Conservation (phyloP, 2,797 vertebrate species). For the Chaetodon trifasciatus region DNA sequence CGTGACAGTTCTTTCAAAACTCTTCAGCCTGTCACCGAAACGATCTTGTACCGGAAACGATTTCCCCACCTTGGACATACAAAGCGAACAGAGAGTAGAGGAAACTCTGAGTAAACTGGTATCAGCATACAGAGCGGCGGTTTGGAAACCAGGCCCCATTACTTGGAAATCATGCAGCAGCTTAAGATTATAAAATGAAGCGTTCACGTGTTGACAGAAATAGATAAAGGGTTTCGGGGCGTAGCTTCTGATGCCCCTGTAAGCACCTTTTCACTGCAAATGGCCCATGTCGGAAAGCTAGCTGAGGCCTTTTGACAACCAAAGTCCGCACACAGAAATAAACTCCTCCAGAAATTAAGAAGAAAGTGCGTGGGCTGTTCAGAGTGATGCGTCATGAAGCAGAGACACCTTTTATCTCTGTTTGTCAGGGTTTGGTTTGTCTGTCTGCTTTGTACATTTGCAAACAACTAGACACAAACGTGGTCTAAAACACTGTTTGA, state of each 20-base stretch:
- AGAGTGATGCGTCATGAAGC: constrained; percentile 7
- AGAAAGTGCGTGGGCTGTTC: constrained; percentile 57
- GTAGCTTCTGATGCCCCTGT: constrained; percentile 48
- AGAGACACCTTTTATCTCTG: constrained; percentile 9
- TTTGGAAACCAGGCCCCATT: constrained; percentile 19
- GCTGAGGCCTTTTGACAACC: constrained; percentile 54
- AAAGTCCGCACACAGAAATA: constrained; percentile 57
- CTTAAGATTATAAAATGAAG: constrained; percentile 8
- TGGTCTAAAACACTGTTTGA: not conserved
- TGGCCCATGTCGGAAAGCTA: constrained; percentile 62
- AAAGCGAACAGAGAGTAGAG: not conserved
- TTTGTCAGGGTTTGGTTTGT: constrained; percentile 10
- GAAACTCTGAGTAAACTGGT: constrained; percentile 14
- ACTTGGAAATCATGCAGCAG: not conserved
- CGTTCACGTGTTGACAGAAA: constrained; percentile 37
- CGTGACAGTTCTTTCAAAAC: not conserved
- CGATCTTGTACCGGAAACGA: not conserved
- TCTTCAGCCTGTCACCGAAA: not conserved
- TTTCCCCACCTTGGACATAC: not conserved
- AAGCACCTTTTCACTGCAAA: constrained; percentile 69
- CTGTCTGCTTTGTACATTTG: constrained; percentile 2
- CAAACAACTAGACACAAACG: not conserved
- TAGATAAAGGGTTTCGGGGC: constrained; percentile 52
- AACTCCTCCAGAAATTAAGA: constrained; percentile 37
- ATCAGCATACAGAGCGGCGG: constrained; percentile 5